Base-by-base conservation (phyloP, 2,888 invertebrate species). In the Coelinius sp. region DNA sequence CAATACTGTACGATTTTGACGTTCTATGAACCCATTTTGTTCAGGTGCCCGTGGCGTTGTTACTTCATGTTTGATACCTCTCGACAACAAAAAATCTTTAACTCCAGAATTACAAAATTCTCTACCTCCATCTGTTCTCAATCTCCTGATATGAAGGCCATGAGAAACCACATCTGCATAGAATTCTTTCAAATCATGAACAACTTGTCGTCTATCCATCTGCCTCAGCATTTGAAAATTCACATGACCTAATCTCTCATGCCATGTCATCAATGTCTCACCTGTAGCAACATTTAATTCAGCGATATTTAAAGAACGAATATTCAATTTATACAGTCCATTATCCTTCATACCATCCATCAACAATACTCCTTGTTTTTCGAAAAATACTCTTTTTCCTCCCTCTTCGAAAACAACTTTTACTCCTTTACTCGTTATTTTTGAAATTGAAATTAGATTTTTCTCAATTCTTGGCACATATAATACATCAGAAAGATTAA, bases 171-270 rank as follows among this genome's bases (percentile, higher is more conserved):
- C 66, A 64, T 80, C 70, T 41, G 71, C 41, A 27, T 81, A 20
- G 69, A 82, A 75, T 7, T 80, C 56, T 35, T 74, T 62, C 38
- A 80, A 79, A 7, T 73, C 74, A 20, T 82, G 81, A n/a, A 75
- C 73, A 8, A 80, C 70, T 20, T 83, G 76, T 71, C 41, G 75
- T 62, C 81, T 59, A 6, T 84, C 73, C 75, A 77, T 76, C 10
- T 73, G 73, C 75, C 74, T 81, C 17, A 84, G 78, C n/a, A 68
- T 1, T 76, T 76, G 68, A 82, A 84, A 68, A n/a, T 83, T 80
- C 63, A 82, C 82, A 68, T 84, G 85, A 10, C 82, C 82, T 78
- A 82, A 82, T 70, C 82, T 79, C 71, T 81, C 80, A 72, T 81
- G 80, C 68, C 81, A 83, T 1, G 81, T 65, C 49, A 67, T 65